These are phyloP conservation scores for Telmatochromis sp. DNA, from an alignment of 2,113 vertebrate species.

Conservation along the genomic window DNA sequence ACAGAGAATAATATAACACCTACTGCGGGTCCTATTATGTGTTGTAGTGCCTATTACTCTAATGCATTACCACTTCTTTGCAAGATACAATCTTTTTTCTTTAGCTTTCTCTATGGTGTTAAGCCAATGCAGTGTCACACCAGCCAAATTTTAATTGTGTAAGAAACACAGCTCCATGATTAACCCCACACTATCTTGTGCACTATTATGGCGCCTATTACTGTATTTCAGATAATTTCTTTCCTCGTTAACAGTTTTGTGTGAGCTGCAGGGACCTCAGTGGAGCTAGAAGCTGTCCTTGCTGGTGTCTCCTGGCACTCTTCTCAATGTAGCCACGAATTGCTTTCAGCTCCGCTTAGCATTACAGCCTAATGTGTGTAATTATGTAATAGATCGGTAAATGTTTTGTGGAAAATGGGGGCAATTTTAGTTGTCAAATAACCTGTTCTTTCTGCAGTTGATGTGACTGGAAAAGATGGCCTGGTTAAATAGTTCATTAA, in stretches of 20 bases:
- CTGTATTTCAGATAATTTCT: background rate
- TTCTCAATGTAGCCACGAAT: background rate
- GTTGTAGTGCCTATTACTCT: background rate
- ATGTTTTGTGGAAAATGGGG: slow-evolving; percentile 12
- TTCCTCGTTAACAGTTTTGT: background rate
- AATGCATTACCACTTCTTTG: background rate
- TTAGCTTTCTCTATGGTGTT: background rate
- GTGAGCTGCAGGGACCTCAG: background rate
- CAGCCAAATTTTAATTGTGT: background rate
- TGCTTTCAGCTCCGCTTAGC: background rate
- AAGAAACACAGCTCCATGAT: background rate
- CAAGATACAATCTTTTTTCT: background rate
- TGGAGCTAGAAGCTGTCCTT: background rate
- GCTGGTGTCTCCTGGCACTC: background rate
- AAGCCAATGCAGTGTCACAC: background rate
- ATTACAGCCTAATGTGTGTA: background rate
- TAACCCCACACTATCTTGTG: background rate
- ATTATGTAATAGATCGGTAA: slow-evolving; percentile 1
- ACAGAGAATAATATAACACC: background rate
- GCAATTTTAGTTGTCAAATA: slow-evolving; percentile 20
- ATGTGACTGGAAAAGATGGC: background rate
- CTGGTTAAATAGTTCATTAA: background rate
- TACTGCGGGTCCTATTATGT: background rate
- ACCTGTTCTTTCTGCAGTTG: background rate
- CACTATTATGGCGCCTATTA: background rate